These are phyloP conservation scores for Saxicola maurus DNA, from an alignment of 2,797 vertebrate genomes.

Conservation along the genomic window DNA sequence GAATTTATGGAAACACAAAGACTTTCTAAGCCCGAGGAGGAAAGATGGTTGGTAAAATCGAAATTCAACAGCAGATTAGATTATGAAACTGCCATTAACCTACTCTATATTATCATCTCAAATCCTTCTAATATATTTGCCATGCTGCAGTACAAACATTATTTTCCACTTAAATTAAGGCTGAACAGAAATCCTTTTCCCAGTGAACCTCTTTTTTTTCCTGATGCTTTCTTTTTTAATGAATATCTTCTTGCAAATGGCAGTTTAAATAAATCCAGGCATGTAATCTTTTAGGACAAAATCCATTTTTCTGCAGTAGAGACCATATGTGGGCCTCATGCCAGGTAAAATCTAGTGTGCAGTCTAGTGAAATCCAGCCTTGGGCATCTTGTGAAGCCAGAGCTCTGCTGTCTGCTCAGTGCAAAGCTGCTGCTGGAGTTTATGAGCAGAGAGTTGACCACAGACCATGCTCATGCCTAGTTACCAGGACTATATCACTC, in stretches of 20 bases:
- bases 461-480: fast-evolving
- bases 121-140: slow-evolving; percentile 37
- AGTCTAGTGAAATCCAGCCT: not conserved
- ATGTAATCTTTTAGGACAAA: slow-evolving; percentile 36
- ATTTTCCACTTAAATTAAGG: slow-evolving; percentile 40
- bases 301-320: not conserved
- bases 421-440: not conserved
- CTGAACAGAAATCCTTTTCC: slow-evolving; percentile 23
- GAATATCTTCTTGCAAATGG: slow-evolving; percentile 22
- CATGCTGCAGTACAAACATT: not conserved
- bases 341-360: not conserved
- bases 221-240: slow-evolving; percentile 18
- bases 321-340: not conserved
- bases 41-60: not conserved
- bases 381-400: not conserved
- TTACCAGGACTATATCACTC: not conserved
- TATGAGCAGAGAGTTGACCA: not conserved
- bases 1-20: slow-evolving; percentile 15
- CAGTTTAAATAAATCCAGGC: slow-evolving; percentile 33
- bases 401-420: not conserved
- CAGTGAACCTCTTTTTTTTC: not conserved
- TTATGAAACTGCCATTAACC: slow-evolving; percentile 41
- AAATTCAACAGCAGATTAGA: slow-evolving; percentile 41
- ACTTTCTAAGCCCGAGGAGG: not conserved
- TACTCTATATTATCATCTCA: slow-evolving; percentile 32